Base-by-base conservation (phyloP, 2,113 vertebrate species). In the Equus przewalskii region DNA sequence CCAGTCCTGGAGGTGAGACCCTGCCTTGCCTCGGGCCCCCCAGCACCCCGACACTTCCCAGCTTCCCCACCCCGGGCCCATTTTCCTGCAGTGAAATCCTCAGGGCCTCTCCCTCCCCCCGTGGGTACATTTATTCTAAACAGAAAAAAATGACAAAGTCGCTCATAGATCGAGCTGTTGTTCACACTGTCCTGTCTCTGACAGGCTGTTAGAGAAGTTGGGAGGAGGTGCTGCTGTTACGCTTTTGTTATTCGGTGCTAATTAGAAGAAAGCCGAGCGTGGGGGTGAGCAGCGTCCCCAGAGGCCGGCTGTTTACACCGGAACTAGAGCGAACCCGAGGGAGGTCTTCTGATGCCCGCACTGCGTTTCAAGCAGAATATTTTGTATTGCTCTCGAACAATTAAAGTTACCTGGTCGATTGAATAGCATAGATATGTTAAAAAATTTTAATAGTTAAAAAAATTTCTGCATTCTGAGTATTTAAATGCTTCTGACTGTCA, bases 201-300 rank as follows among this genome's bases (percentile, higher is more conserved):
- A 98, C 98, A 99, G 98, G 98, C 98, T 98, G 98, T 98, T 97
- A 98, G 98, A 98, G 83, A 95, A 54, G 97, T 95, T 98, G 98
- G 97, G 97, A 93, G 98, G 93, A 96, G 98, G 98, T 98, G 98
- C 98, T 97, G 79, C 97, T 97, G 98, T 98, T 96, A 97, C 87
- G 96, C 98, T 99, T 98, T 98, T 46, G 73, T 98, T 99, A 99
- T 99, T 99, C 98, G 96, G 99, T 76, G 99, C 98, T 99, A 99
- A 99, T 99, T 98, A 99, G 98, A 98, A 92, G 95, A 97, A 97
- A 98, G 92, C 98, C 72, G 89, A 73, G 96, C 41, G 44, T 92
- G 88, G 51, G 22, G 85, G 67, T 72, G 97, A 95, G 44, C 0
- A 0, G 5, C 73, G 98, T 94, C 69, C 62, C 81, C 80, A 79